Conservation (phyloP, 2,888 invertebrate species). For the Auanema sp. region DNA sequence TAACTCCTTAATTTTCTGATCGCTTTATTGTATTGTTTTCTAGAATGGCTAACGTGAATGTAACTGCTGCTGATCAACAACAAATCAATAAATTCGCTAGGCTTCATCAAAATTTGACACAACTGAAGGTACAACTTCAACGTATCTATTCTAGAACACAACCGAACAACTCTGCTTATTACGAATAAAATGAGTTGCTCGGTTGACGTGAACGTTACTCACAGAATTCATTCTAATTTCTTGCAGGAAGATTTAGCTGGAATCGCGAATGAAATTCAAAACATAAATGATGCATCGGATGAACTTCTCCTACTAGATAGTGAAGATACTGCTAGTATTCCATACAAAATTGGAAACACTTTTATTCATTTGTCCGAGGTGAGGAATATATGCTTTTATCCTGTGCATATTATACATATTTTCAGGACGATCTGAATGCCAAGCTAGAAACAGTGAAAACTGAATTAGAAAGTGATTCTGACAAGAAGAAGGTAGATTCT, state of each 20-base stretch:
- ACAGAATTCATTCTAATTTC: background rate
- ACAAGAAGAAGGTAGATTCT: background rate
- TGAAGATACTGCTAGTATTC: conserved; percentile 64
- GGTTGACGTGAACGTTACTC: background rate
- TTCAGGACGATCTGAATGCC: background rate
- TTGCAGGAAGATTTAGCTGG: conserved; percentile 54
- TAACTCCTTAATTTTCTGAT: background rate
- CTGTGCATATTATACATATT: background rate
- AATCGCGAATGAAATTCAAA: conserved; percentile 81
- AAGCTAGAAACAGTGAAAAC: background rate
- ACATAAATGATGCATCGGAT: conserved; percentile 83
- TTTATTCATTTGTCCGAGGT: conserved; percentile 55
- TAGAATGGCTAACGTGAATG: conserved; percentile 64
- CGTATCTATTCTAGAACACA: background rate
- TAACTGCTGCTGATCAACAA: conserved; percentile 92
- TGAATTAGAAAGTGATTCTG: conserved; percentile 1
- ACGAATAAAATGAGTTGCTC: background rate
- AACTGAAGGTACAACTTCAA: conserved; percentile 72
- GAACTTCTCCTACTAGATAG: conserved; percentile 81
- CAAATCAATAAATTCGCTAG: conserved; percentile 95
- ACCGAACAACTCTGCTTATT: background rate
- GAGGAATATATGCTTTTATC: background rate
- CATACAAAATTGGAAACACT: conserved; percentile 63
- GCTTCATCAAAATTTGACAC: conserved; percentile 86
- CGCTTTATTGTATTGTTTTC: conserved; percentile 5